Percentiles rank a stretch among this genome's conserved stretches.
Evolutionary conservation across 2,113 vertebrate genomes (phyloP).

Genomic region (Ranitomeya imitator): DNA sequence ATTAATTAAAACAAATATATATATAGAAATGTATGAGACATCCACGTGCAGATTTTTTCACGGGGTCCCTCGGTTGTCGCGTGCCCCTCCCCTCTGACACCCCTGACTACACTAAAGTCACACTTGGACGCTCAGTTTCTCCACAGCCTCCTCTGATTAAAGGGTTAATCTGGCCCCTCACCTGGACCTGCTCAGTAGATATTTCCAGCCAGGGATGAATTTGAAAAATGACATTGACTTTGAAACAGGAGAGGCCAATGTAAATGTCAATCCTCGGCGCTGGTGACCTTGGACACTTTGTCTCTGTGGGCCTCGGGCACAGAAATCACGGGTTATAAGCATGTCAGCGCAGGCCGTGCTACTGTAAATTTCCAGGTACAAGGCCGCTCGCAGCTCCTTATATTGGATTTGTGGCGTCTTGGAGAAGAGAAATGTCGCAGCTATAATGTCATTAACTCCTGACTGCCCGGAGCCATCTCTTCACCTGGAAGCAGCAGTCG

Average conservation of each 20-base stretch:
- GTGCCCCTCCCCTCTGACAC: too few species aligned
- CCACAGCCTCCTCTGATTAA: background rate
- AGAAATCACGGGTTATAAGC: slow-evolving; percentile 9
- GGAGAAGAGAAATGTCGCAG: background rate
- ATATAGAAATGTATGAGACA: too few species aligned
- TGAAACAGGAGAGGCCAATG: slow-evolving; percentile 1
- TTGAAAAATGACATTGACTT: slow-evolving; percentile 24
- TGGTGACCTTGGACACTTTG: slow-evolving; percentile 13
- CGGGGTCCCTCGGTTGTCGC: too few species aligned
- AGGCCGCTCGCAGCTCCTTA: slow-evolving; percentile 14
- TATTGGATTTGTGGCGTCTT: slow-evolving; percentile 23
- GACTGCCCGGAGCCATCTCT: background rate
- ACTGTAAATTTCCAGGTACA: slow-evolving; percentile 17
- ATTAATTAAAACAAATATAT: too few species aligned
- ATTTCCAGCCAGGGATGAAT: background rate
- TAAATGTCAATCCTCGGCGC: slow-evolving; percentile 12
- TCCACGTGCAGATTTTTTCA: too few species aligned
- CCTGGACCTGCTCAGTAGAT: background rate
- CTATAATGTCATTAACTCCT: background rate
- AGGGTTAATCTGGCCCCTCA: background rate
- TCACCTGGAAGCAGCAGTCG: background rate
- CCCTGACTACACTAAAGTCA: too few species aligned
- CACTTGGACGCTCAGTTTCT: background rate
- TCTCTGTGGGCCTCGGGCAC: background rate
- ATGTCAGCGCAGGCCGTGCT: background rate